Percentiles rank a stretch among this genome's conserved stretches.
Conservation (phyloP, 2,797 vertebrate species). For the Oryzias dopingdopingensis region DNA sequence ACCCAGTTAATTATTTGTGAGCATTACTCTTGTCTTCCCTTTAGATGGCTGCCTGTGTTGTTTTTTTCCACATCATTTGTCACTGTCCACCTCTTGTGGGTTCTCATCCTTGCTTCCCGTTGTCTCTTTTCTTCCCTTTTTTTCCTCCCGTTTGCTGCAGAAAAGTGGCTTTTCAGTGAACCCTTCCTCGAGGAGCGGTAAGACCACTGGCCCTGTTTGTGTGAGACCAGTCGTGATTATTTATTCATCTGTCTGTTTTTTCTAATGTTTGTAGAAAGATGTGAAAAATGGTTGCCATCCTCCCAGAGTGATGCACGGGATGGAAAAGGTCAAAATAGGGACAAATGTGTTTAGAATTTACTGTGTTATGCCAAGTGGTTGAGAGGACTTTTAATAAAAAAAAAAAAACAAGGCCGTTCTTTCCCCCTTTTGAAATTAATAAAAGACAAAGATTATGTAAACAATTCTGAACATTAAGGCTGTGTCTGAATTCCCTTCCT, state of each 20-base stretch:
- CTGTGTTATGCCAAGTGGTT: conserved; percentile 25
- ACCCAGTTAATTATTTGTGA: conserved; percentile 86
- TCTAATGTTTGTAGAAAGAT: conserved; percentile 55
- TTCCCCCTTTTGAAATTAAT: background rate
- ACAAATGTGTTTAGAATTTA: conserved; percentile 27
- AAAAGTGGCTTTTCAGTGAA: conserved; percentile 72
- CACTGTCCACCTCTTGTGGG: conserved; percentile 78
- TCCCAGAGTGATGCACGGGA: conserved; percentile 42
- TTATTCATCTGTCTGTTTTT: conserved; percentile 71
- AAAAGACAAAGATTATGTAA: background rate
- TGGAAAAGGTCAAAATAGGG: conserved; percentile 44
- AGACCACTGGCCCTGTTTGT: conserved; percentile 65
- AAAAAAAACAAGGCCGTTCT: conserved; percentile 19
- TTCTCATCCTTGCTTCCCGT: conserved; percentile 58
- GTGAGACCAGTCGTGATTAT: conserved; percentile 74
- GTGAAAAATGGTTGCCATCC: conserved; percentile 66
- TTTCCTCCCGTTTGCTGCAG: conserved; percentile 37
- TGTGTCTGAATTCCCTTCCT: too few relatives aligned
- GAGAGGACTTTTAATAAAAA: conserved; percentile 10
- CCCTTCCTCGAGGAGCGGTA: conserved; percentile 69
- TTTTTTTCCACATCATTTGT: conserved; percentile 82
- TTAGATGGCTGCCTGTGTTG: conserved; percentile 79
- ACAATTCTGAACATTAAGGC: background rate
- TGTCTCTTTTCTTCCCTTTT: conserved; percentile 16
- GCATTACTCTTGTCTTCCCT: conserved; percentile 82